Base-by-base conservation (phyloP, 2,888 invertebrate species). In the Cheilosia vernalis region DNA sequence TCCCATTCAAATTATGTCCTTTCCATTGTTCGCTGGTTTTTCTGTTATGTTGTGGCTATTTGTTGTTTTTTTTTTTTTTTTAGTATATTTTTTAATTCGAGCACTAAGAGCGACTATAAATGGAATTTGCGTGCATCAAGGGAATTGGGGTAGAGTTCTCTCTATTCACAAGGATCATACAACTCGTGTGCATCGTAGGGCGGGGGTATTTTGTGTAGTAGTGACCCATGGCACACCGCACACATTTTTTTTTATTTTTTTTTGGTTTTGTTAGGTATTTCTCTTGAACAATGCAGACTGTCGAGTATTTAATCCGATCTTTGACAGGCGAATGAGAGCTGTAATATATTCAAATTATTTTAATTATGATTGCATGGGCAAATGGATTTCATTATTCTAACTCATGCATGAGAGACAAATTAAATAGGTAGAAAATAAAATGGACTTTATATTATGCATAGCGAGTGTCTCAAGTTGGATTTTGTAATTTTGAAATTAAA, bases 21-120 rank as follows among this genome's bases (percentile, higher is more conserved):
- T 82, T 82, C 58, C 77, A 64, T 77, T 77, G 77, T 77, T 82
- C 61, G 61, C 24, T 63, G 56, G 61, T 63, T 81, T 69, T 81
- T 63, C 67, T 63, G 40, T 49, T 27, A 24, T 63, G 60, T 63
- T 67, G 27, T 67, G 42, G 42, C 1, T 37, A 15, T n/a, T 64
- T 53, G 13, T 53, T 37, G 17, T 15, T 58, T 40, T 66, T 47
- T 19, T 44, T 64, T 60, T 53, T 19, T 3, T 17, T 17, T 47
- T 19, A 24, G 2, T 7, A 1, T n/a, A 33, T 30, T 49, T 27
- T 47, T 47, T n/a, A 55, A 30, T 40, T 61, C 33, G 53, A 67
- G 60, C 67, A 61, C 60, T 47, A 60, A 73, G 21, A 44, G 47
- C 42, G 47, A 42, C 49, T 44, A 40, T 66, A 81, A 63, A 74